Evolutionary conservation across 1,140 invertebrate genomes (phyloP), one percentile per base, ranked within the genome.

Genomic region (Ctenoplectra terminalis): DNA sequence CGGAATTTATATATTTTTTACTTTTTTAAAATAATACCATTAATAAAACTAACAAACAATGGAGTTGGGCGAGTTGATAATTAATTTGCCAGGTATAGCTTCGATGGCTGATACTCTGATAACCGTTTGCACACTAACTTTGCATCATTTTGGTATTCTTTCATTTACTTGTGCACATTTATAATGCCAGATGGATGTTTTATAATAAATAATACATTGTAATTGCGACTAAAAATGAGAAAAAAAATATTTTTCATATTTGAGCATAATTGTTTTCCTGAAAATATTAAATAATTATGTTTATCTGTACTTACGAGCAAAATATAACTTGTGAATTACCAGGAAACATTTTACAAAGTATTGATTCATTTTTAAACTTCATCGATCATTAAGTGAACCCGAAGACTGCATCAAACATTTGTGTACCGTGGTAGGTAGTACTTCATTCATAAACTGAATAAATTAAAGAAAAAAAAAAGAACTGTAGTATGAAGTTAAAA

Each of bases 41-140:
- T 84, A 84, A 87, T 87, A 81, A 84, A 87, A 87, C 85, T 87
- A 87, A 87, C 81, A 60, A 40, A 66, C 31, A 58, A 80, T n/a
- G 69, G 67, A 87, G 56, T 46, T 78, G 76, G 81, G 77, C 37
- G 29, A 50, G 64, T 87, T 73, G 54, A 77, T 87, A 5, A 81
- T 84, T 87, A 87, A 87, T 52, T 56, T 37, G 52, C 29, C 50
- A 34, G 54, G 46, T n/a, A 52, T 71, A 75, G 69, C 46, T 78
- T 78, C 11, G 26, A 66, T 31, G 54, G 50, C 43, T 60, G 54
- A 40, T 60, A 61, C 9, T 75, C 15, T 15, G 26, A 63, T 64
- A 73, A 73, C 56, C 23, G 34, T 73, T 73, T 80, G 70, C 70
- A 34, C 69, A 73, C 70, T 72, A 63, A 70, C 70, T 80, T 71